Base-by-base conservation (phyloP, 2,113 vertebrate genomes). In the Myiozetetes cayanensis region DNA sequence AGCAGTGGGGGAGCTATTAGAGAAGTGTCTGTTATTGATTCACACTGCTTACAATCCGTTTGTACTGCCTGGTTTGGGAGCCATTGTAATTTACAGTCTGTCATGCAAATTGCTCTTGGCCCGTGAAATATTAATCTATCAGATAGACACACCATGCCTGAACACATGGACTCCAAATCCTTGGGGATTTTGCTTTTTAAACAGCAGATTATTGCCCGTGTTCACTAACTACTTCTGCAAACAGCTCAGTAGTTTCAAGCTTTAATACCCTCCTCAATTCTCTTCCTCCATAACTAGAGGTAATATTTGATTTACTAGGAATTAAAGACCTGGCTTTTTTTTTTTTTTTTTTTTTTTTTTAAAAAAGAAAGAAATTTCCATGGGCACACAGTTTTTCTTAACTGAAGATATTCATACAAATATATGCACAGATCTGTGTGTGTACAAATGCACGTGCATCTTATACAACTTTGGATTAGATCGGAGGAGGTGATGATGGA, bases 91-190 rank as follows among this genome's bases (percentile, higher is more conserved):
- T 95, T 97, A 70, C 81, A 96, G 67, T 76, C 95, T 96, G 94
- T 77, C 93, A 91, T 94, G 91, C 92, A 96, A 95, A 97, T 94
- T 96, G 93, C 85, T 86, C 72, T 89, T 84, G 71, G 91, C 94
- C 90, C n/a, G 74, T 95, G 94, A 96, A 95, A 94, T 96, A 96
- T 96, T 74, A 78, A 96, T 96, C 83, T 86, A 22, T 89, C 89
- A 93, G 88, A 72, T 12, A 94, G 89, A 84, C 27, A 50, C 33
- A 47, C 62, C 59, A n/a, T 84, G 75, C 67, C 28, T 1, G 17
- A 95, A 71, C 87, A 90, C 93, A 90, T 30, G 82, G 61, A 30
- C 76, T 95, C 55, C 74, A 81, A 68, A 84, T 88, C 93, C 63
- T 59, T 6, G 5, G 87, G 79, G 87, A 88, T 55, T 95, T 86